A percentile compares a stretch with the other conserved stretches of the same genome.
These are phyloP conservation scores for Platichthys stellatus DNA, from an alignment of 2,113 vertebrate species.

Conservation along the genomic window DNA sequence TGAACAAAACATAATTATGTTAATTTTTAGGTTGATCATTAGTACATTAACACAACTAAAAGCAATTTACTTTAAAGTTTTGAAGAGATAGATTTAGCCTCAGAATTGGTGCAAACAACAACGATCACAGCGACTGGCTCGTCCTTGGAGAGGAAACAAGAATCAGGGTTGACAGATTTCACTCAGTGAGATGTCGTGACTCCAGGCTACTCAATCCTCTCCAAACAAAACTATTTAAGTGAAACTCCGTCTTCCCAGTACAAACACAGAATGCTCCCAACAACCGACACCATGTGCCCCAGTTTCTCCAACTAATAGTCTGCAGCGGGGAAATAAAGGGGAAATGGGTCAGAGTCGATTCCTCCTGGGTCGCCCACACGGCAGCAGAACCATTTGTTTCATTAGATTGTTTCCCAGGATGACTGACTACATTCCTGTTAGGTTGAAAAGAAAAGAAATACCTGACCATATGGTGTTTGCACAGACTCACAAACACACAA, in stretches of 20 bases:
- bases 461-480: slow-evolving; percentile 62
- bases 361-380: slow-evolving; percentile 33
- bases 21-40: too few relatives aligned
- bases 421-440: slow-evolving; percentile 30
- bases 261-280: slow-evolving; percentile 33
- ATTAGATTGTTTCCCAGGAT: slow-evolving; percentile 49
- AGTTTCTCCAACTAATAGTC: slow-evolving; percentile 54
- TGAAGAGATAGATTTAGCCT: too few relatives aligned
- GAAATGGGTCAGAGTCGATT: slow-evolving; percentile 48
- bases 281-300: slow-evolving; percentile 51
- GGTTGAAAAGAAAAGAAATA: slow-evolving; percentile 40
- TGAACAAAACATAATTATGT: too few relatives aligned
- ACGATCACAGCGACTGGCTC: background rate
- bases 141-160: slow-evolving; percentile 16
- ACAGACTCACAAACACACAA: slow-evolving; percentile 49
- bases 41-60: too few relatives aligned
- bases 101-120: too few relatives aligned
- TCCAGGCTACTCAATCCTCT: slow-evolving; percentile 31
- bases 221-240: slow-evolving; percentile 24
- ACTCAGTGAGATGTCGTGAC: background rate
- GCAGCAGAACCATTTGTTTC: slow-evolving; percentile 58
- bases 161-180: slow-evolving; percentile 17
- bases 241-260: slow-evolving; percentile 22
- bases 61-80: too few relatives aligned
- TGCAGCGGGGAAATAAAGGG: slow-evolving; percentile 9